These are phyloP conservation scores for Agonopterix alstromeriana DNA, from an alignment of 2,888 invertebrate species.

Conservation along the genomic window DNA sequence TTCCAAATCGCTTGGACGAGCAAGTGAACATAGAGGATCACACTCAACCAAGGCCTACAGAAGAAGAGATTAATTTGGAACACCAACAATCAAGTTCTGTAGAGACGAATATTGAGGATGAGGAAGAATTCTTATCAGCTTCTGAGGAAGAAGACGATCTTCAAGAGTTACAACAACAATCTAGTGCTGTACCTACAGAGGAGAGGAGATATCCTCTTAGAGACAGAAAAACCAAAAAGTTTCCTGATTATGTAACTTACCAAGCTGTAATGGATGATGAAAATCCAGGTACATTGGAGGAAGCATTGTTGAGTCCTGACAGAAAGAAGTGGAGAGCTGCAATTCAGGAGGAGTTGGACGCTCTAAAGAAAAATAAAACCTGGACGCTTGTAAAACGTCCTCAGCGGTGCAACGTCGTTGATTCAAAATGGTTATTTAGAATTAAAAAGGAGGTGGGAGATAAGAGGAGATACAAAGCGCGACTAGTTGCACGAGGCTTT, in stretches of 20 bases:
- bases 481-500: conserved; percentile 8
- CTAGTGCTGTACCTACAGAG: too few relatives aligned
- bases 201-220: background rate
- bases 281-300: background rate
- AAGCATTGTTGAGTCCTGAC: background rate
- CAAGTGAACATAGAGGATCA: too few relatives aligned
- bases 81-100: too few relatives aligned
- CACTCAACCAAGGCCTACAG: too few relatives aligned
- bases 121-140: too few relatives aligned
- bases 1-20: too few relatives aligned
- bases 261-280: background rate
- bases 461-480: conserved; percentile 6
- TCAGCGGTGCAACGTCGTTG: background rate
- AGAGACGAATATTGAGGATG: too few relatives aligned
- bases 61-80: too few relatives aligned
- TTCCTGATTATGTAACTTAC: background rate
- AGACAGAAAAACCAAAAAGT: background rate
- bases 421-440: conserved; percentile 1
- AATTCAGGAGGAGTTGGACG: background rate
- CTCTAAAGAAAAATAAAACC: background rate
- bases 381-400: background rate
- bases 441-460: background rate
- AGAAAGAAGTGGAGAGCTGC: background rate
- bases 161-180: too few relatives aligned
- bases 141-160: too few relatives aligned